Evolutionary conservation across 2,888 invertebrate genomes (phyloP), one percentile per base, ranked within the genome.

Genomic region (Spisula solida): DNA sequence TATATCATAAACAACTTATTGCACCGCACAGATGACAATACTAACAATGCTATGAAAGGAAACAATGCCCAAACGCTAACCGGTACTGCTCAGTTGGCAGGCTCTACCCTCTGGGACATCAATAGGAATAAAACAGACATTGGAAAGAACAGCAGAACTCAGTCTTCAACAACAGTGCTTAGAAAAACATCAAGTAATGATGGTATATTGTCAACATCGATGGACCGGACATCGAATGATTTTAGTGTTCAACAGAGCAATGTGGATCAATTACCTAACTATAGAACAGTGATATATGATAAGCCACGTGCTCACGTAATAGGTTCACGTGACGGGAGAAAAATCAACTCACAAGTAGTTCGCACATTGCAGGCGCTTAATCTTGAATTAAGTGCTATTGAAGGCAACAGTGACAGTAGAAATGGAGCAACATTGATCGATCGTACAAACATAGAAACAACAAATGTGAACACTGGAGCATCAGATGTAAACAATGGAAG

Each of bases 81-180:
- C 10, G 14, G 48, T 48, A 8, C 25, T 4, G 14, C n/a, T 25
- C 29, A 31, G 31, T 31, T 75, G 25, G 18, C 34, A 34, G 75
- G 75, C 16, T 75, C 87, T 12, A 83, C 83, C 25, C n/a, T 87
- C 0, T 87, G 87, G 87, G 87, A 87, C 48, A 60, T 87, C 25
- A 87, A 83, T 34, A 51, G 87, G 2, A 60, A 79, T 48, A n/a
- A 20, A 18, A 2, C 60, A 25, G 12, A n/a, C 25, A 25, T 0
- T 6, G 60, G 6, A n/a, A 66, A 4, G 8, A 6, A 66, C 25
- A 25, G 60, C 25, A 5, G 25, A 12, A 25, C n/a, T 0, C 25
- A 4, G 5, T 16, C 55, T 51, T 12, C 25, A 29, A 18, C 47
- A 48, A 51, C 31, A 12, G 16, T 20, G 29, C 29, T 55, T 0